Conservation (phyloP, 2,113 vertebrate species). For the Lampris incognitus region DNA sequence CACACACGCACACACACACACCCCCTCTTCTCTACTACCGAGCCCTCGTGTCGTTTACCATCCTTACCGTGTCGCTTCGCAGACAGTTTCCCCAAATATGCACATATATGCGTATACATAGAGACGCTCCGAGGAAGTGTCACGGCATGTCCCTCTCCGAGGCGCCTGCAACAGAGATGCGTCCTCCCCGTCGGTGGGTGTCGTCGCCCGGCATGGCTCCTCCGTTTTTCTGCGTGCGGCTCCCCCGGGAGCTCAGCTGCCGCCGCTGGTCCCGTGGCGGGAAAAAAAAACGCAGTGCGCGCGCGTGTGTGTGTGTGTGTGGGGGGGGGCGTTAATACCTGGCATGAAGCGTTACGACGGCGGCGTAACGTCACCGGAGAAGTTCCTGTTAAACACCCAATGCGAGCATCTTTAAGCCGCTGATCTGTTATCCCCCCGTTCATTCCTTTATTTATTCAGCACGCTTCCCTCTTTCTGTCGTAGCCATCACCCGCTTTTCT, state of each 20-base stretch:
- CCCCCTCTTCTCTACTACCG: too few species aligned
- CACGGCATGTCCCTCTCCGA: slow-evolving; percentile 39
- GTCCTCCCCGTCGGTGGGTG: slow-evolving; percentile 43
- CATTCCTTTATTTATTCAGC: too few species aligned
- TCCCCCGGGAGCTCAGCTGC: slow-evolving; percentile 36
- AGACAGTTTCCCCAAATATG: too few species aligned
- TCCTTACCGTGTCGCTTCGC: too few species aligned
- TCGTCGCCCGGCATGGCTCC: slow-evolving; percentile 46
- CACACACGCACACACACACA: too few species aligned
- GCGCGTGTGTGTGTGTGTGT: not conserved
- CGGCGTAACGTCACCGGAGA: not conserved
- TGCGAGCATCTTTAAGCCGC: too few species aligned
- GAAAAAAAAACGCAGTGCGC: not conserved
- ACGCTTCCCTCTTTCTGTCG: too few species aligned
- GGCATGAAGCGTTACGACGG: slow-evolving; percentile 1
- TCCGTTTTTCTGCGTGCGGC: slow-evolving; percentile 28
- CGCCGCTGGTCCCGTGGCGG: slow-evolving; percentile 50
- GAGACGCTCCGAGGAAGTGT: slow-evolving; percentile 47
- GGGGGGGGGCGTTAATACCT: slow-evolving; percentile 2
- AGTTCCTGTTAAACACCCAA: too few species aligned
- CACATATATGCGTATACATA: too few species aligned
- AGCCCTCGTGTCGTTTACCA: too few species aligned
- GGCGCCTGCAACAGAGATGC: slow-evolving; percentile 37
- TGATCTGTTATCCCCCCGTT: too few species aligned
- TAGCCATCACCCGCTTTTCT: too few species aligned